Evolutionary conservation across 2,797 vertebrate genomes (phyloP), one percentile per base, ranked within the genome.

Genomic region (Orestias chungarensis): DNA sequence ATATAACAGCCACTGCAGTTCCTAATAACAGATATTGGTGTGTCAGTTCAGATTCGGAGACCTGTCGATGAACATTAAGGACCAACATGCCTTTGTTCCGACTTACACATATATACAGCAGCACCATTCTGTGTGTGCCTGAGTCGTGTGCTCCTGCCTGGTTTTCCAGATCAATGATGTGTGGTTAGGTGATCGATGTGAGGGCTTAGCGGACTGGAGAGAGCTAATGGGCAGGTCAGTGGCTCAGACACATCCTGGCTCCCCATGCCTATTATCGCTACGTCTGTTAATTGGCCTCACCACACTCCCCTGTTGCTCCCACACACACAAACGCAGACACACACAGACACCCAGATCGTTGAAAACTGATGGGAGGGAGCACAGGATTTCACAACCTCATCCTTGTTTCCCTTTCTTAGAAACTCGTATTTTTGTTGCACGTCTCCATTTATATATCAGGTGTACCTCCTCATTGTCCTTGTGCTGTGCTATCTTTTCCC

Each of bases 121-220:
- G 72, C 76, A 80, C 73, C 70, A 76, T 82, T 64, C 81, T 59
- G 64, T 79, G 85, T 83, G 85, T 78, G 88, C 93, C 92, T 95
- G 91, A 95, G 94, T 93, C 89, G 89, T 92, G 87, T 80, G 87
- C 93, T 93, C 89, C 91, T 93, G 93, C 92, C 95, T 94, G 92
- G 90, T 97, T 96, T 96, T 93, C 94, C 91, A 90, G 94, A 95
- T 96, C 93, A 93, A 92, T 95, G 94, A 93, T 93, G 92, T 94
- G 87, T 89, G 89, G 91, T 91, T 92, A 88, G 89, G 88, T 89
- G 94, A 95, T 96, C 92, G 91, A 94, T 96, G 95, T 90, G 91
- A 91, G 91, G 90, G 91, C 91, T 95, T 85, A 86, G 87, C 86
- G 79, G 89, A 91, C 90, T 91, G 89, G 92, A 92, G 87, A 71